These are phyloP conservation scores for Acanthococcus lagerstroemiae DNA, from an alignment of 2,888 invertebrate genomes.

Conservation along the genomic window DNA sequence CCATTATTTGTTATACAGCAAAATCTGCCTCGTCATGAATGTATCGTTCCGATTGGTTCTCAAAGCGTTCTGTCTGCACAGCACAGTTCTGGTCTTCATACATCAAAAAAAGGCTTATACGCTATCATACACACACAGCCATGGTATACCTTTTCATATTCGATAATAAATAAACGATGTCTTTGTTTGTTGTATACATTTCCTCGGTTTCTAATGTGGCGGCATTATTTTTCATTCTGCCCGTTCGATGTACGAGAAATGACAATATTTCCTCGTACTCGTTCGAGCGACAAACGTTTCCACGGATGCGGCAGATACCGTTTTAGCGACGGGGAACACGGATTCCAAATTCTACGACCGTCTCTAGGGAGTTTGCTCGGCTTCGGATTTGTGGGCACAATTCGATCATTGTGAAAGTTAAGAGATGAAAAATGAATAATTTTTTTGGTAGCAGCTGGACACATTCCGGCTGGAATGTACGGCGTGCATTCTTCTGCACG, in stretches of 20 bases:
- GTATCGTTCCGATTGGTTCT: conserved; percentile 21
- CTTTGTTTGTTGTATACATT: conserved; percentile 19
- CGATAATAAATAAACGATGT: conserved; percentile 23
- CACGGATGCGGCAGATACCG: too few species aligned
- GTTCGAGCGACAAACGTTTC: background rate
- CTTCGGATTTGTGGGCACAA: background rate
- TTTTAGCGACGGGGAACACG: background rate
- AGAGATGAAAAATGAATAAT: conserved; percentile 17
- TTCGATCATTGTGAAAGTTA: background rate
- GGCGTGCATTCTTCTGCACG: too few species aligned
- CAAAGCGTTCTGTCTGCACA: background rate
- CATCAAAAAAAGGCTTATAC: conserved; percentile 7
- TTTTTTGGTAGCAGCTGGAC: conserved; percentile 14
- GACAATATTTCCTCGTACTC: background rate
- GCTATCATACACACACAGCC: background rate
- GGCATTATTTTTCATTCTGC: conserved; percentile 12
- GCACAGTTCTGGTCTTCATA: background rate
- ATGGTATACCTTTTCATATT: background rate
- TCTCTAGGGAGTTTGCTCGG: conserved; percentile 12
- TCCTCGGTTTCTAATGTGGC: background rate
- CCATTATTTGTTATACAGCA: conserved; percentile 24
- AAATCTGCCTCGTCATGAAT: conserved; percentile 22
- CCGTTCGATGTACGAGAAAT: background rate
- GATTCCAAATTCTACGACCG: background rate
- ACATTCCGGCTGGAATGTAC: too few species aligned